Evolutionary conservation across 2,113 vertebrate species (phyloP).

Genomic region (Pantherophis guttatus): DNA sequence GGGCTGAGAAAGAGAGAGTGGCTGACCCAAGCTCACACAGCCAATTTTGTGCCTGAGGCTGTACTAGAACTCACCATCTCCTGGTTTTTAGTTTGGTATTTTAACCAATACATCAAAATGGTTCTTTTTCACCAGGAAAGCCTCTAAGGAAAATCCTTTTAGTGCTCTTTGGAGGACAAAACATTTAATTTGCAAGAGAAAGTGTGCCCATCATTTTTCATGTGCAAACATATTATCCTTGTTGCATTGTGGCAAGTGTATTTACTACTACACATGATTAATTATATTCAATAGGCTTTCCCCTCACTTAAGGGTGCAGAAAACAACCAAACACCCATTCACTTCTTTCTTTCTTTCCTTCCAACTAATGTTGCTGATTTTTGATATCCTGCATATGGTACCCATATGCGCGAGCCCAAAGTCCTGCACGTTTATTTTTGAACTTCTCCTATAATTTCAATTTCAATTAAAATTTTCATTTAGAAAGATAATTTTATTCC

Average conservation of each 20-base stretch:
- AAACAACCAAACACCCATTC: slow-evolving; percentile 47
- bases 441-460: slow-evolving; percentile 55
- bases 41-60: not conserved
- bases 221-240: not conserved
- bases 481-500: slow-evolving; percentile 65
- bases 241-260: not conserved
- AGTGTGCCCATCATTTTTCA: not conserved
- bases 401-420: slow-evolving; percentile 52
- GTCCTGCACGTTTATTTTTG: slow-evolving; percentile 51
- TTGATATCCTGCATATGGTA: slow-evolving; percentile 62
- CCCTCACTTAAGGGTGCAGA: slow-evolving; percentile 32
- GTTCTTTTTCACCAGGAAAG: not conserved
- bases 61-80: not conserved
- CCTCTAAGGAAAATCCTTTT: not conserved
- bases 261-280: slow-evolving; percentile 17
- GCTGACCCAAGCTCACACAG: not conserved
- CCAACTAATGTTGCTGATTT: slow-evolving; percentile 65
- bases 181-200: not conserved
- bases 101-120: not conserved
- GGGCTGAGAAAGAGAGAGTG: not conserved
- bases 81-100: not conserved
- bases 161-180: not conserved
- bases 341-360: slow-evolving; percentile 58
- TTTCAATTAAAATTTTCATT: slow-evolving; percentile 56
- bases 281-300: slow-evolving; percentile 30